Evolutionary conservation across 2,888 invertebrate genomes (phyloP), one percentile per base, ranked within the genome.

Genomic region (Pogonocherus hispidulus): DNA sequence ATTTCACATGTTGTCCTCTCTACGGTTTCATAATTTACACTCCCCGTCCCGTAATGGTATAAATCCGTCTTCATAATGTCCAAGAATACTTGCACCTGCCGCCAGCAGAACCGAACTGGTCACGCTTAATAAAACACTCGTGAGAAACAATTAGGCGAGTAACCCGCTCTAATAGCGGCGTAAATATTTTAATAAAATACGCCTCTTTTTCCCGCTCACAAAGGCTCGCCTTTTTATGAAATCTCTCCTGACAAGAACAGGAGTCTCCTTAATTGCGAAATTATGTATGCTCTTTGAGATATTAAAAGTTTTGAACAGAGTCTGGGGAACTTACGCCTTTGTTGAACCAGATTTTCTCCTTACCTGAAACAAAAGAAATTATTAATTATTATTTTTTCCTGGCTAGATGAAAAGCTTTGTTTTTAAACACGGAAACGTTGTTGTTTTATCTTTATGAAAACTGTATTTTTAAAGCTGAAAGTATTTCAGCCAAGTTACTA

Each of bases 121-220:
- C 67, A 65, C 44, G 66, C 16, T 55, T 59, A 65, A 67, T 67
- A 67, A 69, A 72, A 72, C 65, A 65, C 63, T 65, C 66, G n/a
- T 60, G 54, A 47, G 67, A 68, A 70, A 67, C 72, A 72, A 70
- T 72, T 72, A 72, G 68, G 69, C 70, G 69, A 68, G 69, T 69
- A 44, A 66, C 52, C 59, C 27, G 57, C 52, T 64, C 27, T 52
- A 63, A 63, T 59, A n/a, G 51, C 51, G 35, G 23, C 49, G 52
- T 51, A 67, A 67, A 72, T 69, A 69, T 69, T 69, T 69, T 69
- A 72, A 65, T 72, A 72, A 72, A 67, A 19, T 60, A 51, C 44
- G 57, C 20, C n/a, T 52, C n/a, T n/a, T 56, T 52, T 32, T 35
- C n/a, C 20, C 22, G 20, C 55, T 19, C 16, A 0, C n/a, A 32